Percentiles rank a stretch among this genome's conserved stretches.
These are phyloP conservation scores for Syngnathus floridae DNA, from an alignment of 2,113 vertebrate genomes.

Conservation along the genomic window DNA sequence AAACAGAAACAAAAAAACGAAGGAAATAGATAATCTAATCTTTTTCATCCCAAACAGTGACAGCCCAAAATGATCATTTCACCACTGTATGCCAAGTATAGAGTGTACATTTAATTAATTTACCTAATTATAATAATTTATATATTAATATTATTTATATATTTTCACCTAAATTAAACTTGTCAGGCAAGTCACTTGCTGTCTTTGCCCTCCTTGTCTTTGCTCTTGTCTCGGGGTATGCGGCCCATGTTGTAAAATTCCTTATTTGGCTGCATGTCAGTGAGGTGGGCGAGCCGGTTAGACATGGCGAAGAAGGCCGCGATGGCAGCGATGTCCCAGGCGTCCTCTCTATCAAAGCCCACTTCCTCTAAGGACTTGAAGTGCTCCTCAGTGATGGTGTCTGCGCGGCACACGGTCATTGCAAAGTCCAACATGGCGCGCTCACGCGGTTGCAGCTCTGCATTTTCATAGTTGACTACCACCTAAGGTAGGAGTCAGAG, in stretches of 20 bases:
- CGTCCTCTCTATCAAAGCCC: constrained; percentile 77
- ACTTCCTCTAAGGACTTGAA: constrained; percentile 71
- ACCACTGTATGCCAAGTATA: not conserved
- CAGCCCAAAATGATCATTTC: not conserved
- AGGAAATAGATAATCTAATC: not conserved
- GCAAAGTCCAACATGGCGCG: constrained; percentile 80
- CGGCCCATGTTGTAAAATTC: constrained; percentile 80
- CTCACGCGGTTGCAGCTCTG: constrained; percentile 68
- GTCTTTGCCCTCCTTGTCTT: constrained; percentile 13
- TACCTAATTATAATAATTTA: not conserved
- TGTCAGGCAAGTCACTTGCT: constrained; percentile 6
- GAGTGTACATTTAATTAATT: not conserved
- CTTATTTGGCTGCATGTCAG: constrained; percentile 72
- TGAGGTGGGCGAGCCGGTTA: constrained; percentile 75
- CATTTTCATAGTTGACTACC: constrained; percentile 71
- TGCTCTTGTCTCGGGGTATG: constrained; percentile 49
- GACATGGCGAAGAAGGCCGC: constrained; percentile 80
- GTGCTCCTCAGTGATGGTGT: constrained; percentile 76
- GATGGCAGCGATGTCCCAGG: constrained; percentile 80
- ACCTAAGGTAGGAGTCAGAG: constrained; percentile 58
- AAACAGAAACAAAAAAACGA: not conserved
- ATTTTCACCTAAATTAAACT: not conserved
- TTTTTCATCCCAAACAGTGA: not conserved
- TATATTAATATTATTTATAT: too few species aligned
- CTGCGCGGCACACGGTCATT: constrained; percentile 70